phyloP scores from a whole-genome alignment of 2,113 vertebrate species.

The Tor tambroides region DNA sequence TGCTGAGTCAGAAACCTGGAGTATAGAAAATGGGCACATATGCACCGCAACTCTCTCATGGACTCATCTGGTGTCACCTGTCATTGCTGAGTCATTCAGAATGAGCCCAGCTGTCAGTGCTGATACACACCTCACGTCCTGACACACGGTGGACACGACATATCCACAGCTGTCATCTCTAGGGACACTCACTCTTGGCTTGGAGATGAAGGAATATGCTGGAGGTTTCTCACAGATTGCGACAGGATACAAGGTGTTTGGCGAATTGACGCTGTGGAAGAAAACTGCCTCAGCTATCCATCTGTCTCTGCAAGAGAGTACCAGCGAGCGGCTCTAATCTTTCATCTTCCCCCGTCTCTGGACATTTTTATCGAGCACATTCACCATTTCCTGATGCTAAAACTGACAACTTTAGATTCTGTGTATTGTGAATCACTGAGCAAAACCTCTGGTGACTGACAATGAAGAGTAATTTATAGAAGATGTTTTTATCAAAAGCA shows the following conservation, averaged over 20 bases:
- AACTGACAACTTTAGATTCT: constrained; percentile 21
- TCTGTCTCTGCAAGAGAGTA: background rate
- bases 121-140: constrained; percentile 10
- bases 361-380: background rate
- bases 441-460: background rate
- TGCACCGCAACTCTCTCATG: background rate
- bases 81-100: constrained; percentile 5
- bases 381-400: background rate
- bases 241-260: constrained; percentile 41
- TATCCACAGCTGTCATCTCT: constrained; percentile 42
- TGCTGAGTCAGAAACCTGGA: constrained; percentile 25
- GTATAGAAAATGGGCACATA: background rate
- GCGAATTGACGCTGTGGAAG: background rate
- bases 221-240: constrained; percentile 9
- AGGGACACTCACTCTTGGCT: background rate
- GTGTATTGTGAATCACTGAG: background rate
- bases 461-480: background rate
- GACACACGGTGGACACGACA: background rate
- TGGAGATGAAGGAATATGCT: constrained; percentile 19
- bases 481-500: background rate
- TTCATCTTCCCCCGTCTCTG: background rate
- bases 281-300: background rate
- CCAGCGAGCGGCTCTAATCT: background rate
- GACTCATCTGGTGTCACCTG: constrained; percentile 22
- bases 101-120: background rate